Base-by-base conservation (phyloP, 2,888 invertebrate species). In the Rotaria sp. region DNA sequence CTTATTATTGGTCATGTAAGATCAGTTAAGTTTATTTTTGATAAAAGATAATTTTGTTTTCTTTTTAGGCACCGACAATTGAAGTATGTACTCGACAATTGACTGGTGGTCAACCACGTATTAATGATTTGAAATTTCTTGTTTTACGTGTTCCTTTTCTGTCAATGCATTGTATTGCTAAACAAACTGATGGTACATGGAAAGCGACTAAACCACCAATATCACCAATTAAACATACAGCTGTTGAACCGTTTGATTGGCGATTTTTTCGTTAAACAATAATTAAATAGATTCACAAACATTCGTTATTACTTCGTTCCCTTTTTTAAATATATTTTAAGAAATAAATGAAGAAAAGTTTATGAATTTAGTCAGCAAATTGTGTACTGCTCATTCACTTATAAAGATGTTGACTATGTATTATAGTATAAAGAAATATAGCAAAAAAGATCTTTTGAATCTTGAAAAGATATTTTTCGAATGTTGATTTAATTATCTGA, bases 141-240 rank as follows among this genome's bases (percentile, higher is more conserved):
- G 93, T 95, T 85, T 94, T 94, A 88, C 94, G 94, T 89, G 94
- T 96, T 87, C 95, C 96, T 0, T 97, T 96, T 91, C 95, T 95
- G 90, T 94, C 94, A 87, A 91, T 96, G 80, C 45, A 45, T 45
- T 45, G 41, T 45, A 26, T 80, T 45, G 7, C 80, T 11, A 80
- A 80, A 80, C 80, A 80, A 45, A 45, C n/a, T 26, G 80, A 80
- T 80, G 80, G 80, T 5, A 35, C 80, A 45, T 80, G 80, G 80
- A 38, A 45, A 41, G 26, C 45, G 45, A 80, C n/a, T 13, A 80
- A 80, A n/a, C 80, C 80, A 8, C 80, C 80, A 41, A 80, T 80
- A 26, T 45, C 80, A 13, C 80, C 80, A 11, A 80, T 80, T 10
- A 80, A 80, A 80, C 80, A 80, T 80, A 13, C 41, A 41, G 80